Percentiles rank a stretch among this genome's conserved stretches.
phyloP scores from a whole-genome alignment of 2,888 invertebrate genomes.

The Drosophila picticornis region DNA sequence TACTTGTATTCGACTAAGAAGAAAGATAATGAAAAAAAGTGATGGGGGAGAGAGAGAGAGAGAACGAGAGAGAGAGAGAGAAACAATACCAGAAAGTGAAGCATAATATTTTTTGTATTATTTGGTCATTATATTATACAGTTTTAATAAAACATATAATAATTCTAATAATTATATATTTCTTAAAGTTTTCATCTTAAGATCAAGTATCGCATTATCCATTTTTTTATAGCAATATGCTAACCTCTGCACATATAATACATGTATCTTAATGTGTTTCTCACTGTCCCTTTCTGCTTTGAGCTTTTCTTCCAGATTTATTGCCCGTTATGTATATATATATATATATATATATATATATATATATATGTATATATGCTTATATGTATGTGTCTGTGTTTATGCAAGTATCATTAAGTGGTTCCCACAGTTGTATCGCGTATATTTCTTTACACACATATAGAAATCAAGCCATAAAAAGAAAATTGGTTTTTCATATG shows the following conservation, averaged over 20 bases:
- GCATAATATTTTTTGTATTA: background rate
- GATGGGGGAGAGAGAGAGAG: background rate
- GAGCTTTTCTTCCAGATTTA: constrained; percentile 4
- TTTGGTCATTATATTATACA: background rate
- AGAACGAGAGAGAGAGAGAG: background rate
- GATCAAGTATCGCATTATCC: background rate
- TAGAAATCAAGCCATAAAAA: constrained; percentile 63
- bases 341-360: background rate
- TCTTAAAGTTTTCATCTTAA: background rate
- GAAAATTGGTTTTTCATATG: constrained; percentile 63
- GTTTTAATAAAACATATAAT: background rate
- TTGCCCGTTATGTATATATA: background rate
- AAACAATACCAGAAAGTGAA: background rate
- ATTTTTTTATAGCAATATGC: background rate
- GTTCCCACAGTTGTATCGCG: constrained; percentile 41
- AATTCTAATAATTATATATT: background rate
- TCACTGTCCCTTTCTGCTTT: background rate
- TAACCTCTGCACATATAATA: background rate
- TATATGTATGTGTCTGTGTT: background rate
- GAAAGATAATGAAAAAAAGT: background rate
- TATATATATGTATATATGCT: too few species aligned
- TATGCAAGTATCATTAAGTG: constrained; percentile 7
- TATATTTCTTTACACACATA: background rate
- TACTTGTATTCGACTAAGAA: background rate
- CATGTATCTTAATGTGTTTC: background rate